Percentiles rank a stretch among this genome's conserved stretches.
Conservation (phyloP, 2,888 invertebrate genomes). For the Agriotes lineatus region DNA sequence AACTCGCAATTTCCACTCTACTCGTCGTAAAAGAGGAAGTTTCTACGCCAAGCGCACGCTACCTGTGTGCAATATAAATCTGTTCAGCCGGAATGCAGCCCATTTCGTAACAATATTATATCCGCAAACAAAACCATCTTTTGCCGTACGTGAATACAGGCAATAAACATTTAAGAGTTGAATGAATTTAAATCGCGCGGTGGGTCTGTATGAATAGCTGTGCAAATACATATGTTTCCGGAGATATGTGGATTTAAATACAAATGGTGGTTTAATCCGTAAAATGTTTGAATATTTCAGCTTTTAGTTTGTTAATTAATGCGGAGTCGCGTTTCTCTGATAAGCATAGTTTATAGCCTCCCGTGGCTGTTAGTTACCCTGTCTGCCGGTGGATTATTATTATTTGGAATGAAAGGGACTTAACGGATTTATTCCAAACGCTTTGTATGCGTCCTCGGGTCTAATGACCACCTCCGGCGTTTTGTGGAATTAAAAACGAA, state of each 20-base stretch:
- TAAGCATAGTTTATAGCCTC: conserved; percentile 59
- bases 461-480: neutral
- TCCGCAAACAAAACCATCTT: conserved; percentile 35
- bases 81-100: neutral
- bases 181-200: conserved; percentile 45
- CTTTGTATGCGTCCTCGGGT: neutral
- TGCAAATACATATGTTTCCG: conserved; percentile 61
- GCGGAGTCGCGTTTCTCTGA: conserved; percentile 60
- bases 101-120: conserved; percentile 31
- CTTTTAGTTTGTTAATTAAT: conserved; percentile 61
- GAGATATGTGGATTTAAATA: conserved; percentile 58
- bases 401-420: conserved; percentile 37
- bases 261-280: conserved; percentile 54
- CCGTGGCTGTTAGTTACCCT: conserved; percentile 43
- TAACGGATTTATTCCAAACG: conserved; percentile 32
- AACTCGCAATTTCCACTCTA: too few relatives aligned
- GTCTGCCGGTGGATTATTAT: conserved; percentile 39
- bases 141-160: conserved; percentile 47
- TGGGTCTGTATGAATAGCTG: conserved; percentile 54
- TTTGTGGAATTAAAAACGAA: too few relatives aligned
- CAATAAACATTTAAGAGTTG: conserved; percentile 50
- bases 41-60: neutral
- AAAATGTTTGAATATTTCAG: conserved; percentile 59
- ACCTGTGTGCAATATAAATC: neutral
- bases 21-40: neutral